phyloP scores from a whole-genome alignment of 2,888 invertebrate species.

The Pristionchus mayeri region DNA sequence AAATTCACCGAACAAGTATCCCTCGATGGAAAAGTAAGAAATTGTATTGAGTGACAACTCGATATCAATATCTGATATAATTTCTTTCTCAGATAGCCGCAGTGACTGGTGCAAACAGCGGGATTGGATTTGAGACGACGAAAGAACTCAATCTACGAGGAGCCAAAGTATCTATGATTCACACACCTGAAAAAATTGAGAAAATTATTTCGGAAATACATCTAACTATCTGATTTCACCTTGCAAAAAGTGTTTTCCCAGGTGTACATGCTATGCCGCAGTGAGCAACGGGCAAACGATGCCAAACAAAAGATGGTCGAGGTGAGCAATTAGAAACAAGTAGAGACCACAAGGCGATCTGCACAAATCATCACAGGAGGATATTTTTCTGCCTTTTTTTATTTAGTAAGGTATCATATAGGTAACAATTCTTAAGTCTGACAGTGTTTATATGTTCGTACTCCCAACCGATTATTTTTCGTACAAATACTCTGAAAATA shows the following conservation, averaged over 20 bases:
- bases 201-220: too few relatives aligned
- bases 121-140: conserved; percentile 83
- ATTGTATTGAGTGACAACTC: neutral
- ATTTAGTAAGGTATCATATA: too few relatives aligned
- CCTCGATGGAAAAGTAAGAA: neutral
- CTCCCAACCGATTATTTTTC: too few relatives aligned
- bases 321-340: conserved; percentile 45
- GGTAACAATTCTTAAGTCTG: too few relatives aligned
- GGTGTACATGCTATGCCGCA: conserved; percentile 74
- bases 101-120: conserved; percentile 77
- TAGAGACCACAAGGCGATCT: too few relatives aligned
- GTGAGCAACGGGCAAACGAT: conserved; percentile 64
- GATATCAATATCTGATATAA: neutral
- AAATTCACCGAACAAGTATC: neutral
- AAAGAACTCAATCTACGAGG: conserved; percentile 69
- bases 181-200: too few relatives aligned
- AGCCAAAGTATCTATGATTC: conserved; percentile 67
- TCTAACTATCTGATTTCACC: neutral
- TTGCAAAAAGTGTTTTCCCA: too few relatives aligned
- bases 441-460: too few relatives aligned
- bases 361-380: neutral
- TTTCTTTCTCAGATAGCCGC: conserved; percentile 82
- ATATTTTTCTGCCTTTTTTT: too few relatives aligned
- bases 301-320: conserved; percentile 62
- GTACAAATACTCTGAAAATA: too few relatives aligned